Evolutionary conservation across 2,888 invertebrate genomes (phyloP).

Genomic region (Vesta saturnalis): DNA sequence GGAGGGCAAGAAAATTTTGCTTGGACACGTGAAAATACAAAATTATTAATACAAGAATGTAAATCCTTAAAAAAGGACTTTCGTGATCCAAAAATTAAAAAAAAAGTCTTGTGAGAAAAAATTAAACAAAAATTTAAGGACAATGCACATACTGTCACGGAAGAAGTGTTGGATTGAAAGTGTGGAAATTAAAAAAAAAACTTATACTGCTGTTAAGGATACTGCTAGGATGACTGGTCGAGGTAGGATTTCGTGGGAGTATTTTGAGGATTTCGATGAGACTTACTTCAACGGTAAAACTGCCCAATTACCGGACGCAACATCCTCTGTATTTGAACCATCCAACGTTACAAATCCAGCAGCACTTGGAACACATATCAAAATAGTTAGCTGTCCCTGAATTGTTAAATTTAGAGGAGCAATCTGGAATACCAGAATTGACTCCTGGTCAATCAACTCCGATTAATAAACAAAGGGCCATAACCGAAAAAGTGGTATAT

Average conservation of each 20-base stretch:
- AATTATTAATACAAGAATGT: not conserved
- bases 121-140: not conserved
- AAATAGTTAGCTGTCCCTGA: too few relatives aligned
- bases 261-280: too few relatives aligned
- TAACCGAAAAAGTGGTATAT: not conserved
- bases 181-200: not conserved
- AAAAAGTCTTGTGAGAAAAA: not conserved
- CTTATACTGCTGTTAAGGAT: not conserved
- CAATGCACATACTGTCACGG: too few relatives aligned
- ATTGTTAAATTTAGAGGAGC: not conserved
- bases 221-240: not conserved
- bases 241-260: not conserved
- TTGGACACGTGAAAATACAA: too few relatives aligned
- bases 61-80: not conserved
- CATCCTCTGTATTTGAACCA: too few relatives aligned
- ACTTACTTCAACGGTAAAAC: too few relatives aligned
- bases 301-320: too few relatives aligned
- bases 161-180: too few relatives aligned
- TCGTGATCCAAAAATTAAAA: not conserved
- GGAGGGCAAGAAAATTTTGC: too few relatives aligned
- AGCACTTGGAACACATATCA: too few relatives aligned
- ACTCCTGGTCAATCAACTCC: not conserved
- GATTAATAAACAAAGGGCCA: not conserved
- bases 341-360: not conserved
- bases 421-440: not conserved